Evolutionary conservation across 2,113 vertebrate species (phyloP), one percentile per base, ranked within the genome.

Genomic region (Stegostoma tigrinum): DNA sequence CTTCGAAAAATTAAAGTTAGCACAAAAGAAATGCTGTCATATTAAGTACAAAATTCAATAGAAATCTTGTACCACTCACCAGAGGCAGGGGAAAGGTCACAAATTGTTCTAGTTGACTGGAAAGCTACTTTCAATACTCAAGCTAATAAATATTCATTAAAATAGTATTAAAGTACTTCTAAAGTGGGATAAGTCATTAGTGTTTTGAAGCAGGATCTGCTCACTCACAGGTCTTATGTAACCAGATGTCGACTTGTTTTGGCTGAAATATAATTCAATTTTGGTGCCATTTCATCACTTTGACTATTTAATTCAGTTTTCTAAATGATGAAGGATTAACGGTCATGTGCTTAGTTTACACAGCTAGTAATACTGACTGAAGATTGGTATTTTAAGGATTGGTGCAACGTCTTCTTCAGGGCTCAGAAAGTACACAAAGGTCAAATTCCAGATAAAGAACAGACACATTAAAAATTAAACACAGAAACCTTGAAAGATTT

Each of bases 51-150:
- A 21, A 66, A 64, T 91, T 91, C 27, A 19, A 91, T n/a, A n/a
- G 55, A 66, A 93, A 38, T n/a, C 17, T n/a, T 34, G 8, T 94
- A 42, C 45, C 64, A 94, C 27, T 34, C 38, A 7, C 64, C 14
- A 14, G 52, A 52, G 21, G 15, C 15, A 17, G 52, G 12, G 52
- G 86, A 34, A 17, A 38, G n/a, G 55, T 94, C 66, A 94, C 68
- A 8, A 68, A 12, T 12, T 42, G 66, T 68, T 68, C 91, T 94
- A 23, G 38, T 94, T n/a, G 45, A 64, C 91, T 42, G 64, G 66
- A 94, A 68, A 45, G 90, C 61, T 93, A 93, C 61, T 93, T 93
- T 93, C 90, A 93, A 93, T 48, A 64, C n/a, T 67, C 90, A 64
- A 93, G 34, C n/a, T 15, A 67, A 64, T 93, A 66, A 67, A 94